Percentiles rank a stretch among this genome's conserved stretches.
phyloP scores from a whole-genome alignment of 2,888 invertebrate species.

The Smittia sp. region DNA sequence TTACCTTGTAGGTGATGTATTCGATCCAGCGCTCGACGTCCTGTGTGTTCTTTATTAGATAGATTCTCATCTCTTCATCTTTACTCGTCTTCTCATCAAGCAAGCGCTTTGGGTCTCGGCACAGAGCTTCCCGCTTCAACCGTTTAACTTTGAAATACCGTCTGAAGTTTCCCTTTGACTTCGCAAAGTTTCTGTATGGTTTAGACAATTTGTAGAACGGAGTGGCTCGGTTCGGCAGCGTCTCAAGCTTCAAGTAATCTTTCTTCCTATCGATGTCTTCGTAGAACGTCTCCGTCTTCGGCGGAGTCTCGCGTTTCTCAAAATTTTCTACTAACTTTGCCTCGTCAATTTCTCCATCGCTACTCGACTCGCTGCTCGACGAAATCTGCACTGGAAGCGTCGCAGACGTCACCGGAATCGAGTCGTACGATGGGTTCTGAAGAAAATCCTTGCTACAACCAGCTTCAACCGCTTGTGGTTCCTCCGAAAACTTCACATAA shows the following conservation, averaged over 20 bases:
- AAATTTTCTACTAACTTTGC: not conserved
- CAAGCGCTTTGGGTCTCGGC: not conserved
- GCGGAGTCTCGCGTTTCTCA: not conserved
- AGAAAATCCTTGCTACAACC: not conserved
- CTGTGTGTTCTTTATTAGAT: slow-evolving; percentile 55
- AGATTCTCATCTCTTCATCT: slow-evolving; percentile 41
- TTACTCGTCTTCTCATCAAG: not conserved
- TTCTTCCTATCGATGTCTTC: not conserved
- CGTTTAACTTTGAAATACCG: slow-evolving; percentile 11
- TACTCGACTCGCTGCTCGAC: not conserved
- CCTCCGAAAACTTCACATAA: not conserved
- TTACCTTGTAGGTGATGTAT: slow-evolving; percentile 61
- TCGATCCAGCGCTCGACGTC: slow-evolving; percentile 61
- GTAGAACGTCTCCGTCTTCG: not conserved
- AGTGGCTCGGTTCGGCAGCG: slow-evolving; percentile 1
- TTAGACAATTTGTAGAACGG: not conserved
- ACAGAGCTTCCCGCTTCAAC: not conserved
- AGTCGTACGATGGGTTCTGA: not conserved
- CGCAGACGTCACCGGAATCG: not conserved
- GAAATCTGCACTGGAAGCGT: not conserved
- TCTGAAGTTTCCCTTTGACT: not conserved
- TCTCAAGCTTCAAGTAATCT: slow-evolving; percentile 14
- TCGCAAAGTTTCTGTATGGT: not conserved
- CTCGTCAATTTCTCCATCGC: not conserved
- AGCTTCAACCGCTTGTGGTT: not conserved